These are phyloP conservation scores for Protonibea diacanthus DNA, from an alignment of 2,797 vertebrate species.

Conservation along the genomic window DNA sequence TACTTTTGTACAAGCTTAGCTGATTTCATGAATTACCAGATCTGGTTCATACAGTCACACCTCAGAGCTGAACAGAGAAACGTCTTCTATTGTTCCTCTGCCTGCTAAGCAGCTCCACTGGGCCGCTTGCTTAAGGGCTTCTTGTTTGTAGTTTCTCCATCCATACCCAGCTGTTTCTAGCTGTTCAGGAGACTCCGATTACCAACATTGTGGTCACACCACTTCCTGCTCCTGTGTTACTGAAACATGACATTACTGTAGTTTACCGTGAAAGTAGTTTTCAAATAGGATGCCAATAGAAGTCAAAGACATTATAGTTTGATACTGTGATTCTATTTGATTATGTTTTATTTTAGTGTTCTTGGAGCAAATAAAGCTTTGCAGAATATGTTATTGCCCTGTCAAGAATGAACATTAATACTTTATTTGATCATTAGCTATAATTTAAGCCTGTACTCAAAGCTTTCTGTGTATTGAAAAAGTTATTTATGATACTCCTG, in stretches of 20 bases:
- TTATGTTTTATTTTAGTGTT: not conserved
- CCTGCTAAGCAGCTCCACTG: slow-evolving; percentile 39
- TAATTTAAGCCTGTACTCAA: not conserved
- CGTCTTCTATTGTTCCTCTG: slow-evolving; percentile 51
- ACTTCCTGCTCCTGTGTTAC: slow-evolving; percentile 6
- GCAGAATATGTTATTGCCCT: not conserved
- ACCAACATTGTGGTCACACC: slow-evolving; percentile 17
- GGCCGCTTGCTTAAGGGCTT: slow-evolving; percentile 50
- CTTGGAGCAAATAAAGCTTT: not conserved
- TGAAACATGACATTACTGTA: slow-evolving; percentile 16
- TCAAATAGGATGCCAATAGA: not conserved
- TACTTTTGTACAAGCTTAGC: not conserved
- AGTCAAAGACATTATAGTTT: not conserved
- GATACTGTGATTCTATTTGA: not conserved
- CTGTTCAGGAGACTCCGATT: slow-evolving; percentile 13
- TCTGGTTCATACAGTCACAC: slow-evolving; percentile 33
- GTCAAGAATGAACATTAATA: not conserved
- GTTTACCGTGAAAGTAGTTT: slow-evolving; percentile 9
- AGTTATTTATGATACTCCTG: not conserved
- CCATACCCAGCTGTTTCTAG: slow-evolving; percentile 4
- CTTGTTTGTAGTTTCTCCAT: slow-evolving; percentile 42
- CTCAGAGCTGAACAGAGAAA: slow-evolving; percentile 15
- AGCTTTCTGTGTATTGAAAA: not conserved
- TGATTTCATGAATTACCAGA: slow-evolving; percentile 16
- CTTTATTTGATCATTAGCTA: not conserved